Conservation (phyloP, 2,797 vertebrate genomes). For the Trachops cirrhosus region DNA sequence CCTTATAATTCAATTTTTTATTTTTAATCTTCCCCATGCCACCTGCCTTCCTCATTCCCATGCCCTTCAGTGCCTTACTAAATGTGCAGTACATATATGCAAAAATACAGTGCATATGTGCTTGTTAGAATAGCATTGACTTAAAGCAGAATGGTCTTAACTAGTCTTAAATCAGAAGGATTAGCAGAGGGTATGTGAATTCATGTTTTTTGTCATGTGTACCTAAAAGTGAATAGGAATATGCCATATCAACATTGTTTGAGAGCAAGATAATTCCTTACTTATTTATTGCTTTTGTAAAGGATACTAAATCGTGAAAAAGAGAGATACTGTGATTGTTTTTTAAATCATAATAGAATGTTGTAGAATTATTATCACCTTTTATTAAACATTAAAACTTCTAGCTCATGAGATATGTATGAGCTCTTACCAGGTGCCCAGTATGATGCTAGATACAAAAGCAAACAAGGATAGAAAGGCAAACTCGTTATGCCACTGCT, state of each 20-base stretch:
- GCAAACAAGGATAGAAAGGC: neutral
- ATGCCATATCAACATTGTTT: neutral
- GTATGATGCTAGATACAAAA: neutral
- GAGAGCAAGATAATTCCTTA: neutral
- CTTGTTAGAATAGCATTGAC: neutral
- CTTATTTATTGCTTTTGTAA: neutral
- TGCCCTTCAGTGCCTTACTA: neutral
- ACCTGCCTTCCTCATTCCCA: neutral
- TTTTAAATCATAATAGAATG: neutral
- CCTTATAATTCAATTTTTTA: neutral
- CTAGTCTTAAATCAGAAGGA: neutral
- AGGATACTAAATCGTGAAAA: neutral
- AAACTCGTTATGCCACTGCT: neutral
- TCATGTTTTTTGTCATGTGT: neutral
- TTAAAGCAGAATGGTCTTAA: neutral
- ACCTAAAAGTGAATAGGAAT: neutral
- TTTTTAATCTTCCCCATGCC: neutral
- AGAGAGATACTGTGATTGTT: neutral
- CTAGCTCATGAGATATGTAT: neutral
- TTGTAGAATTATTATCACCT: neutral
- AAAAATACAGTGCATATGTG: neutral
- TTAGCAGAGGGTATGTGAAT: neutral
- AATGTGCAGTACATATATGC: no score
- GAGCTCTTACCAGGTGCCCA: neutral
- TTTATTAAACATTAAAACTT: slow-evolving; percentile 24